Conservation (phyloP, 2,797 vertebrate species). For the Anguilla anguilla region DNA sequence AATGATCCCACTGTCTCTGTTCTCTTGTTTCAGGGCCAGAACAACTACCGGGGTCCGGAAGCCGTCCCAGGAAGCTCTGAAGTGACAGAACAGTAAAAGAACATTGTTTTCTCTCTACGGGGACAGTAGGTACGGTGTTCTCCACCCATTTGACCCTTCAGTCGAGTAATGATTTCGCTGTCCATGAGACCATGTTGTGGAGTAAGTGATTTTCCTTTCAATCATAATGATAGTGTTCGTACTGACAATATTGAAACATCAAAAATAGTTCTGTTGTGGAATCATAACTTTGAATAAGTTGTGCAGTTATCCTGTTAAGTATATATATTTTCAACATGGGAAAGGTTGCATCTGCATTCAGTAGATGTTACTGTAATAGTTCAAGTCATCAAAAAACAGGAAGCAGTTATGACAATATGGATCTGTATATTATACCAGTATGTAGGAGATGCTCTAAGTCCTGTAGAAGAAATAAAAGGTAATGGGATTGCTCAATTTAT, state of each 20-base stretch:
- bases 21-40: constrained; percentile 55
- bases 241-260: background rate
- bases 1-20: constrained; percentile 69
- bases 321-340: background rate
- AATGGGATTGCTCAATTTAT: background rate
- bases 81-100: constrained; percentile 38
- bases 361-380: background rate
- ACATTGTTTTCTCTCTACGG: constrained; percentile 47
- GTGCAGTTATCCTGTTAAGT: background rate
- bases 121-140: constrained; percentile 61
- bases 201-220: constrained; percentile 4
- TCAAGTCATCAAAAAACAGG: background rate
- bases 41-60: constrained; percentile 58
- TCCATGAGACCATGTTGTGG: constrained; percentile 8
- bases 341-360: background rate
- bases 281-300: background rate
- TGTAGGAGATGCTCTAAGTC: background rate
- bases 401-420: background rate
- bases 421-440: background rate
- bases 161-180: background rate
- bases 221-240: background rate
- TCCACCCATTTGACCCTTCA: background rate
- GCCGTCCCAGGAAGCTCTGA: constrained; percentile 50
- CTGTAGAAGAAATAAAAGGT: background rate
- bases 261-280: background rate